Percentiles rank a stretch among this genome's conserved stretches.
Conservation (phyloP, 1,140 invertebrate species). For the Telenomus remus region DNA sequence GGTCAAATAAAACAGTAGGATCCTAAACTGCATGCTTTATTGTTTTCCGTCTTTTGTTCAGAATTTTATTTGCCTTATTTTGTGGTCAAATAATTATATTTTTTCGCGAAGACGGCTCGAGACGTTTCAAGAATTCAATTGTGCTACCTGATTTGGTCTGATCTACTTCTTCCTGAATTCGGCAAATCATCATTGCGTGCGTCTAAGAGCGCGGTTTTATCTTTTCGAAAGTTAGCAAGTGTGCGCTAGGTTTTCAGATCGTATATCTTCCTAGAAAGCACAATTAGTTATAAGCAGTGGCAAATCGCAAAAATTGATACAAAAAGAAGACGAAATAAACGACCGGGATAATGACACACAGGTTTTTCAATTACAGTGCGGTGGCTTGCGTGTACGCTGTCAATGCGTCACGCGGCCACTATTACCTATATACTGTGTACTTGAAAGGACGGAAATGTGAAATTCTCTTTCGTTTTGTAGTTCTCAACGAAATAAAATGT, state of each 20-base stretch:
- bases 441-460: slow-evolving; percentile 56
- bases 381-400: slow-evolving; percentile 54
- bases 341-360: slow-evolving; percentile 53
- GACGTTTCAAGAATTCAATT: slow-evolving; percentile 5
- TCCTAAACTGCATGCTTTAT: too few species aligned
- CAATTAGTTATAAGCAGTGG: slow-evolving; percentile 54
- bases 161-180: slow-evolving; percentile 35
- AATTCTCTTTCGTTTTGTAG: slow-evolving; percentile 54
- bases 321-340: slow-evolving; percentile 39
- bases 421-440: slow-evolving; percentile 44
- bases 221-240: slow-evolving; percentile 25
- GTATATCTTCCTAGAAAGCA: slow-evolving; percentile 56
- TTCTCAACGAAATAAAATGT: slow-evolving; percentile 48
- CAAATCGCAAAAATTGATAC: slow-evolving; percentile 40
- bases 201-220: slow-evolving; percentile 40
- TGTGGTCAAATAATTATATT: too few species aligned
- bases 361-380: slow-evolving; percentile 59
- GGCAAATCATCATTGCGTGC: slow-evolving; percentile 53
- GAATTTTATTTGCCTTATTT: too few species aligned
- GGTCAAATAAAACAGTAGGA: too few species aligned
- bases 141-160: slow-evolving; percentile 10
- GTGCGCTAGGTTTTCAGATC: slow-evolving; percentile 36
- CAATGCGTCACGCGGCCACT: slow-evolving; percentile 51
- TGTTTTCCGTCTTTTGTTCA: too few species aligned
- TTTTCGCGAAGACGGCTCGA: too few species aligned